phyloP scores from a whole-genome alignment of 2,888 invertebrate genomes.

The Drosophila melanocephala region DNA sequence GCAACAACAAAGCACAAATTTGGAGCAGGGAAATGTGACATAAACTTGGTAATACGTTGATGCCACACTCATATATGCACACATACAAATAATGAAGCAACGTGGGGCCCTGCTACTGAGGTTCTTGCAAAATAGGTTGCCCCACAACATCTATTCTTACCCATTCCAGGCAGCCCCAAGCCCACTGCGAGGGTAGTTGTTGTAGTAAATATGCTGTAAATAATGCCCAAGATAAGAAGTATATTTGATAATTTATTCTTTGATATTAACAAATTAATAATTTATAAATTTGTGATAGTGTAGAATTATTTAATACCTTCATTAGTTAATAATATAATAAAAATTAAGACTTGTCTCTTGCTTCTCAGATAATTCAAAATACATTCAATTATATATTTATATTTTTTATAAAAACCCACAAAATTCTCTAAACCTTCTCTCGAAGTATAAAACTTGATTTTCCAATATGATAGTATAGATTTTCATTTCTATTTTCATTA shows the following conservation, averaged over 20 bases:
- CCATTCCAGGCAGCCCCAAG: constrained; percentile 5
- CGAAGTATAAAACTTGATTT: background rate
- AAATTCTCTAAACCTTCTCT: background rate
- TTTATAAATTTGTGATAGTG: background rate
- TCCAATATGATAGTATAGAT: background rate
- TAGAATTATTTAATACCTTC: background rate
- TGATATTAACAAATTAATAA: background rate
- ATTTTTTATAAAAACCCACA: background rate
- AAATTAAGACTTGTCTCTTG: background rate
- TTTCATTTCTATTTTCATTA: background rate
- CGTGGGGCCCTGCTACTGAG: constrained; percentile 26
- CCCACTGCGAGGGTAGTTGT: constrained; percentile 29
- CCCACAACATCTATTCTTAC: background rate
- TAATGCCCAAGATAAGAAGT: background rate
- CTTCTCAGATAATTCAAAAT: background rate
- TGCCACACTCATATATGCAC: constrained; percentile 25
- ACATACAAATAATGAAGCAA: constrained; percentile 58
- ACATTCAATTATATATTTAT: background rate
- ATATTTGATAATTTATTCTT: background rate
- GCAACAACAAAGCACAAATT: constrained; percentile 40
- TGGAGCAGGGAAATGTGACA: constrained; percentile 55
- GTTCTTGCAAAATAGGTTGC: constrained; percentile 36
- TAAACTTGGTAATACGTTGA: constrained; percentile 62
- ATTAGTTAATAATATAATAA: background rate
- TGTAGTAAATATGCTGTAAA: background rate